Percentiles rank a stretch among this genome's conserved stretches.
Conservation (phyloP, 2,113 vertebrate genomes). For the Cygnus buccinator region DNA sequence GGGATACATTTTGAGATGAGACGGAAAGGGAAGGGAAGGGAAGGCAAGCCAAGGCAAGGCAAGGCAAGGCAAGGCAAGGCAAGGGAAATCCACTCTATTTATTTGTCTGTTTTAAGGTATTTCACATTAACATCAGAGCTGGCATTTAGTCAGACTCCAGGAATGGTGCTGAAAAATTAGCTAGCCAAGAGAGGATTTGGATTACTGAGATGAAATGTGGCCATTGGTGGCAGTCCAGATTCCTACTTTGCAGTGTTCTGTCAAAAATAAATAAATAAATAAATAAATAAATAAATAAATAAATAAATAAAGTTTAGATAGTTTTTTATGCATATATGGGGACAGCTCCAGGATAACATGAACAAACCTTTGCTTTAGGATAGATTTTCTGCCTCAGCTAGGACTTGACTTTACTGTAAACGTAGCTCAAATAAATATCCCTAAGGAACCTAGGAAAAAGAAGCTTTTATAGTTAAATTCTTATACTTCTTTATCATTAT, state of each 20-base stretch:
- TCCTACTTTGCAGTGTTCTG: not conserved
- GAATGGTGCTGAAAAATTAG: slow-evolving; percentile 13
- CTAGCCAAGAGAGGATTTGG: slow-evolving; percentile 16
- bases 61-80: no score
- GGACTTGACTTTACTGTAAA: not conserved
- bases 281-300: not conserved
- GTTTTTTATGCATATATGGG: not conserved
- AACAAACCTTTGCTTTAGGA: not conserved
- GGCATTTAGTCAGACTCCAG: not conserved
- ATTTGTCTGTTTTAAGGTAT: slow-evolving; percentile 33
- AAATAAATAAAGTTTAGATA: not conserved
- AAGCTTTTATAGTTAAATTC: not conserved
- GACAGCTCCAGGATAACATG: not conserved
- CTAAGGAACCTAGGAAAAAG: not conserved
- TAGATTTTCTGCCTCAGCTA: not conserved
- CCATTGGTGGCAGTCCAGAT: not conserved
- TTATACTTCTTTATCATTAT: not conserved
- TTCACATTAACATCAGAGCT: slow-evolving; percentile 16
- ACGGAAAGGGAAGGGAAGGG: no score
- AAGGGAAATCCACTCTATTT: not conserved
- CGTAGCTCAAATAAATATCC: not conserved
- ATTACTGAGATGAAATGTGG: slow-evolving; percentile 25
- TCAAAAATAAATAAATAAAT: not conserved
- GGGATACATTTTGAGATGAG: not conserved
- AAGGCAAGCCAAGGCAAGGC: no score